Conservation (phyloP, 1,140 invertebrate species). For the Penaeus japonicus region DNA sequence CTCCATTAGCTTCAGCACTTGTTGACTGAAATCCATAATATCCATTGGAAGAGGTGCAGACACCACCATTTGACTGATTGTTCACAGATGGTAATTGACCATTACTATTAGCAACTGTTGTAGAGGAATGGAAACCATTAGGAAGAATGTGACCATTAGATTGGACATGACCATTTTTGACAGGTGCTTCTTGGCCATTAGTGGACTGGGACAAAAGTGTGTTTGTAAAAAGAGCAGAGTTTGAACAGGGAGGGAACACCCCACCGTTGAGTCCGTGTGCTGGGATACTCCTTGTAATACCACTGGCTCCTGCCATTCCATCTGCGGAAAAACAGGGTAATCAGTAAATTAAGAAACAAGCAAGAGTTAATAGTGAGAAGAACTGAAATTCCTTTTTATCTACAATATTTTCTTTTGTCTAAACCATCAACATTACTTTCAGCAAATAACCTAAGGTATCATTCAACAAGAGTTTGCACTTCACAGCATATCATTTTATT, state of each 20-base stretch:
- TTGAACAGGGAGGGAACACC: constrained; percentile 31
- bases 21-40: constrained; percentile 50
- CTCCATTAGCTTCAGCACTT: background rate
- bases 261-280: constrained; percentile 47
- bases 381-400: too few species aligned
- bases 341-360: too few species aligned
- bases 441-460: too few species aligned
- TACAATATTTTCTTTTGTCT: too few species aligned
- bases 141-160: background rate
- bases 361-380: too few species aligned
- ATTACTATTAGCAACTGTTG: background rate
- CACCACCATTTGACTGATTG: background rate
- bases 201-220: background rate
- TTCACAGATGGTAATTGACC: background rate
- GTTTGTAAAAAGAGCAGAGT: constrained; percentile 20
- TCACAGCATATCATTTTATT: too few species aligned
- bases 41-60: constrained; percentile 42
- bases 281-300: constrained; percentile 35
- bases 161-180: background rate
- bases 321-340: background rate
- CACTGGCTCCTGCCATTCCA: background rate
- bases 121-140: background rate
- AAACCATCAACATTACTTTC: too few species aligned
- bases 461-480: too few species aligned
- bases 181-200: background rate